Conservation (phyloP, 2,888 invertebrate genomes). For the Frankliniella fusca region DNA sequence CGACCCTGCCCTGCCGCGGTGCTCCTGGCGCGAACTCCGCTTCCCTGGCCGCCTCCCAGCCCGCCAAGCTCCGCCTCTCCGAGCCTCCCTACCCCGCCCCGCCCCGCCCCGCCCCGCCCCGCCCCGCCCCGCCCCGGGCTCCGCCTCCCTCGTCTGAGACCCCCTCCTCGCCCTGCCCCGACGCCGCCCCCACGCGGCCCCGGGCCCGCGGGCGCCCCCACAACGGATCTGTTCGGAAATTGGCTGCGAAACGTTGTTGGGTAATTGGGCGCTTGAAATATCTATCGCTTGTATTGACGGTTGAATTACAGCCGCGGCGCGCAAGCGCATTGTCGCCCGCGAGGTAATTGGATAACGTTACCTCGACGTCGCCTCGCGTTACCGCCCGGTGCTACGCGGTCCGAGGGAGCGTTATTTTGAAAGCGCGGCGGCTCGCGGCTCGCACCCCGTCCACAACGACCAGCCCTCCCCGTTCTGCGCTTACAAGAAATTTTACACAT, state of each 20-base stretch:
- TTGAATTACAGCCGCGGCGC: neutral
- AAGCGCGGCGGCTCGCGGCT: no score
- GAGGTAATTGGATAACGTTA: no score
- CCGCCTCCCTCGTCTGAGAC: neutral
- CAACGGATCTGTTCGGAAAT: slow-evolving; percentile 16
- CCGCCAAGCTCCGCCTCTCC: neutral
- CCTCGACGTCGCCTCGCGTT: no score
- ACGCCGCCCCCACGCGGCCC: neutral
- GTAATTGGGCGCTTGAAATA: slow-evolving; percentile 22
- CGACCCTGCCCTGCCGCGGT: no score
- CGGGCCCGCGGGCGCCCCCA: neutral
- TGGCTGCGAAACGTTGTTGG: slow-evolving; percentile 17
- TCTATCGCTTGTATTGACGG: slow-evolving; percentile 15
- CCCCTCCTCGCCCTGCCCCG: neutral
- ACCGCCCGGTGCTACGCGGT: no score
- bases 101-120: neutral
- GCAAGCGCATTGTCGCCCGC: neutral
- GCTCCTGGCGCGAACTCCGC: neutral
- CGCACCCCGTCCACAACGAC: no score
- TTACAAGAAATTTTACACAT: no score
- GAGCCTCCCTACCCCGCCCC: neutral
- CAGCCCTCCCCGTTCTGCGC: no score
- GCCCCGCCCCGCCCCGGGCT: neutral
- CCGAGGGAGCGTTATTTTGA: no score
- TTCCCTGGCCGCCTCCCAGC: neutral